A percentile compares a stretch with the other conserved stretches of the same genome.
Evolutionary conservation across 2,797 vertebrate species (phyloP).

Genomic region (Takifugu ocellatus): DNA sequence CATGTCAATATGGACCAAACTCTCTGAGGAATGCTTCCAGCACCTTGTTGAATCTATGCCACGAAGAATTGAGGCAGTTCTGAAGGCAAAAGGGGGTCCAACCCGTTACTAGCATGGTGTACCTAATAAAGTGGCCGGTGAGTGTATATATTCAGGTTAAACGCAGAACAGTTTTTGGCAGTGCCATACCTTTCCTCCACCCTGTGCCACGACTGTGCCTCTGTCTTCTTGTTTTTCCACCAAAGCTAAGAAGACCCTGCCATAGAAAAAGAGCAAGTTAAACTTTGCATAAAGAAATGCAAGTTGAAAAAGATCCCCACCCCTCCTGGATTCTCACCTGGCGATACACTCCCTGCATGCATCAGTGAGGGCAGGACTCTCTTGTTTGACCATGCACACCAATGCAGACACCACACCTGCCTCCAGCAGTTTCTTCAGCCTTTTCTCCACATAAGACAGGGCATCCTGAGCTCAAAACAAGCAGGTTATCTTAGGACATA

Average conservation of each 20-base stretch:
- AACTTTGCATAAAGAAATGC: slow-evolving; percentile 4
- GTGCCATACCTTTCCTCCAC: slow-evolving; percentile 91
- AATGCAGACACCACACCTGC: slow-evolving; percentile 91
- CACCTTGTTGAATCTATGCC: too few species aligned
- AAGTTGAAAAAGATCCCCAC: background rate
- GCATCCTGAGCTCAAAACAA: slow-evolving; percentile 80
- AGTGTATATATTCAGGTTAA: background rate
- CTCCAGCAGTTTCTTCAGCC: slow-evolving; percentile 85
- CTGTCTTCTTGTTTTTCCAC: slow-evolving; percentile 90
- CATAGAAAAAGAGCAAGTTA: slow-evolving; percentile 13
- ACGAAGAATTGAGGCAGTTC: too few species aligned
- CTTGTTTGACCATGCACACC: slow-evolving; percentile 92
- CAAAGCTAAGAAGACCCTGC: slow-evolving; percentile 91
- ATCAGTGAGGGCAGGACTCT: slow-evolving; percentile 85
- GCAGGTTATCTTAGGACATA: background rate
- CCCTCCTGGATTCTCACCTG: slow-evolving; percentile 70
- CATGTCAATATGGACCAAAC: too few species aligned
- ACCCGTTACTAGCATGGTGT: too few species aligned
- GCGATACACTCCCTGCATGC: slow-evolving; percentile 90
- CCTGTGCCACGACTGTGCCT: slow-evolving; percentile 92
- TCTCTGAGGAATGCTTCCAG: too few species aligned
- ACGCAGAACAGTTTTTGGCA: background rate
- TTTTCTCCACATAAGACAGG: slow-evolving; percentile 79
- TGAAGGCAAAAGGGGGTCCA: too few species aligned
- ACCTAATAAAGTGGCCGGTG: too few species aligned